phyloP scores from a whole-genome alignment of 2,113 vertebrate species.

The Desmodus rotundus region DNA sequence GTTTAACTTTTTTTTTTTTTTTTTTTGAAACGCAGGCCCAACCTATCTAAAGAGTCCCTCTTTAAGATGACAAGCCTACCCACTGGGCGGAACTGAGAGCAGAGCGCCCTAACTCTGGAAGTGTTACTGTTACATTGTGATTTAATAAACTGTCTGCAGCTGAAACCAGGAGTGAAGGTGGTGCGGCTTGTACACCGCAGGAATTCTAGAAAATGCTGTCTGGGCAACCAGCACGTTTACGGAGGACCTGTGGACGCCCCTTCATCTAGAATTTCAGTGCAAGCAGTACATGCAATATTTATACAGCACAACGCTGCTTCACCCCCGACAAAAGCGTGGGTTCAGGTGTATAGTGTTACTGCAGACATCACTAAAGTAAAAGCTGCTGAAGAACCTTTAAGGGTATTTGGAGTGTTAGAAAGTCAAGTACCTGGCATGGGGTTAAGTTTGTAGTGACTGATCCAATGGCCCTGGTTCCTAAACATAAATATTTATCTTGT shows the following conservation, averaged over 20 bases:
- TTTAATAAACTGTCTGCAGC: not conserved
- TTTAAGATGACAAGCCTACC: not conserved
- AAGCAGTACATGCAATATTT: conserved; percentile 48
- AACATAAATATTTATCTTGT: not conserved
- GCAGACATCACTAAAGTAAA: fast-evolving
- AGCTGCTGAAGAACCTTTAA: not conserved
- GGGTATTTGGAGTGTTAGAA: not conserved
- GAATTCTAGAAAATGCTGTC: not conserved
- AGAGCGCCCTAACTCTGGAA: not conserved
- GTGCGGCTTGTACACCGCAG: not conserved
- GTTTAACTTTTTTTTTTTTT: not conserved
- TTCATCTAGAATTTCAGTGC: conserved; percentile 52
- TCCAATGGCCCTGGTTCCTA: not conserved
- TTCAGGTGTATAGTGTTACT: not conserved
- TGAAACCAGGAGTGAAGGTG: not conserved
- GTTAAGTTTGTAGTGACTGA: not conserved
- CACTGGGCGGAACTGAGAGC: not conserved
- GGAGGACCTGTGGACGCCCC: not conserved
- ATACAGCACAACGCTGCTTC: not conserved
- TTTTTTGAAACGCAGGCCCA: not conserved
- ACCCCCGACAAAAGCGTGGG: not conserved
- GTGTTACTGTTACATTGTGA: not conserved
- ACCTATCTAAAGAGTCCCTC: not conserved
- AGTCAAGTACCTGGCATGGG: not conserved
- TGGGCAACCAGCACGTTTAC: not conserved